Evolutionary conservation across 2,113 vertebrate genomes (phyloP), one percentile per base, ranked within the genome.

Genomic region (Furnarius figulus): DNA sequence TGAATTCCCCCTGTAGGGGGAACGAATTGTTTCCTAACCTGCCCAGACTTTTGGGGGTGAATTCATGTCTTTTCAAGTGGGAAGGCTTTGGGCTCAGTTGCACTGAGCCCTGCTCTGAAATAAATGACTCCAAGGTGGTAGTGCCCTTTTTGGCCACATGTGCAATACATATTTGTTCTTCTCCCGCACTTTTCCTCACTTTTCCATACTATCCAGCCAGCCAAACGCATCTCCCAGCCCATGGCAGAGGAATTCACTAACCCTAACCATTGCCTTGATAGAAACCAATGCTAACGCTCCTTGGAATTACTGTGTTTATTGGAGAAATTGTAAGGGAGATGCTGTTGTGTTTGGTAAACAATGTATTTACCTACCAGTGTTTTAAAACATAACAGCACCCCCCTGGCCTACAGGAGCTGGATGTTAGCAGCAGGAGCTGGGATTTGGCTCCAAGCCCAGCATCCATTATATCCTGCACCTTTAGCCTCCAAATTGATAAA

Each of bases 401-500:
- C 85, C 0, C 16, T 93, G 62, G 40, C 30, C 85, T 83, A 23
- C 9, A 17, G 49, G 27, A 31, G 35, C 59, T 79, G 58, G 15
- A 37, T 88, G 53, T 61, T 81, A 83, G 31, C 46, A 90, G 49
- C 85, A 83, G 78, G 58, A 95, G 74, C 85, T 83, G 50, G 50
- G 87, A 91, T 90, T 86, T 95, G 95, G 75, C 81, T 84, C 35
- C 22, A 31, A 72, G 73, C 94, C 93, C 62, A 76, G 74, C 53
- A 85, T 92, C 78, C 81, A 83, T 93, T 93, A 44, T 31, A 16
- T 55, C 21, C 59, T 70, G 30, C 55, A 90, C 91, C 68, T 90
- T 88, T 90, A 90, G 82, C 78, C 75, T 91, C 82, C 55, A 67
- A 56, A 84, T 35, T 93, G 90, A 35, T 88, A 37, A 86, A 96